A percentile compares a stretch with the other conserved stretches of the same genome.
phyloP scores from a whole-genome alignment of 1,140 invertebrate species.

The Gryon sp. region DNA sequence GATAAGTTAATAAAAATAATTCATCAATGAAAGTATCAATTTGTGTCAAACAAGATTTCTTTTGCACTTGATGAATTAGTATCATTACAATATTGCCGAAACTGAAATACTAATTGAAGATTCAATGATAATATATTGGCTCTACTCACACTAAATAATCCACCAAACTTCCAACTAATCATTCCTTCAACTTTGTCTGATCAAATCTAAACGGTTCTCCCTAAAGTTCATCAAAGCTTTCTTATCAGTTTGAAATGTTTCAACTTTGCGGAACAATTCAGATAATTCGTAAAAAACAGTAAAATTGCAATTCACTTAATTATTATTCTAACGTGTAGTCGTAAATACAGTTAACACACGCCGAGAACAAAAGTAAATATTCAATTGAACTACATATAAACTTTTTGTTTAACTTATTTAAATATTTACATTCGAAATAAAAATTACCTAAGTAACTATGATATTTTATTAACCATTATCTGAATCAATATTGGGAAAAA shows the following conservation, averaged over 20 bases:
- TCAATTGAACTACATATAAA: too few relatives aligned
- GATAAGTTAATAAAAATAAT: too few relatives aligned
- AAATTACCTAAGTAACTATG: slow-evolving; percentile 2
- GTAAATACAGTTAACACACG: too few relatives aligned
- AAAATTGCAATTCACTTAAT: not conserved
- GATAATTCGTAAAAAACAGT: not conserved
- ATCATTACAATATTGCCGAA: too few relatives aligned
- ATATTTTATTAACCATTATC: slow-evolving; percentile 22
- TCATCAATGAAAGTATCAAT: too few relatives aligned
- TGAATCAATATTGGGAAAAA: slow-evolving; percentile 11
- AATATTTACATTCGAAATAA: not conserved
- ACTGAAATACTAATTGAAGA: slow-evolving; percentile 12
- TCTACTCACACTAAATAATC: not conserved
- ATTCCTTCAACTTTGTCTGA: slow-evolving; percentile 9
- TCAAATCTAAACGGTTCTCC: slow-evolving; percentile 26
- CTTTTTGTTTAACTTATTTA: not conserved
- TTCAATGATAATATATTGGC: not conserved
- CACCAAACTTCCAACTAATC: slow-evolving; percentile 26
- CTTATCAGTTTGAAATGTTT: slow-evolving; percentile 11
- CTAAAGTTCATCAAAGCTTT: slow-evolving; percentile 26
- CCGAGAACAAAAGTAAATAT: too few relatives aligned
- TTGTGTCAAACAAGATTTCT: too few relatives aligned
- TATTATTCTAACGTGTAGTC: not conserved
- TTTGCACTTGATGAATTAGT: too few relatives aligned
- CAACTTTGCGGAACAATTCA: slow-evolving; percentile 13